Base-by-base conservation (phyloP, 2,797 vertebrate genomes). In the Neopelma chrysocephalum region DNA sequence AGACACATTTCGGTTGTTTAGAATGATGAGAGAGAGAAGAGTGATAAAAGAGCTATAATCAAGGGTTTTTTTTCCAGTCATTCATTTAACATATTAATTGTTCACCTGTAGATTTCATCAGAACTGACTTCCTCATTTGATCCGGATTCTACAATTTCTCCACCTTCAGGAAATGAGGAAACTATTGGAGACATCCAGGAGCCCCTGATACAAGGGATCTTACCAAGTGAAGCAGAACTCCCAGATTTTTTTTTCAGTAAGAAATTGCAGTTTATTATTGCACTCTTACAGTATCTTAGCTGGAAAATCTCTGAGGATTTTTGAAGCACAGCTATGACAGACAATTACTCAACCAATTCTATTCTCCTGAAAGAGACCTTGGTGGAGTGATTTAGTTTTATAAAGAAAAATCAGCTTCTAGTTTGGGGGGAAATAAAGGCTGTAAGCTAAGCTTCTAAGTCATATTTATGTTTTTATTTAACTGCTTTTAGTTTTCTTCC, bases 41-140 rank as follows among this genome's bases (percentile, higher is more conserved):
- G 4, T 58, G 48, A 47, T 23, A 64, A 12, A 69, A 86, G 40
- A 68, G 20, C 42, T 75, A 17, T 25, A 48, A 45, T 43, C 3
- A 34, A 23, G 60, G 13, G 7, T 2, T 10, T 64, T 25, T 75
- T 89, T 57, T 36, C 57, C 32, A 56, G 22, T 79, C 56, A 31
- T 66, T 82, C 50, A 43, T 13, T 38, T 88, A 56, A 65, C 8
- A 4, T 45, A 31, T 88, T 89, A 42, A 85, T 88, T 93, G 50
- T 84, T 79, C 80, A n/a, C 70, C 57, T 60, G 40, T 43, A 98
- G 98, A 26, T 51, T 5, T 72, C 96, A 15, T 53, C 96, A 86
- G 96, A 96, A 75, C 56, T 19, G 21, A 21, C 61, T 54, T 86
- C 90, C 62, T 51, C 40, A 2, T 29, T 62, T 42, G 57, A 60